Conservation (phyloP, 2,888 invertebrate genomes). For the Baronia brevicornis region DNA sequence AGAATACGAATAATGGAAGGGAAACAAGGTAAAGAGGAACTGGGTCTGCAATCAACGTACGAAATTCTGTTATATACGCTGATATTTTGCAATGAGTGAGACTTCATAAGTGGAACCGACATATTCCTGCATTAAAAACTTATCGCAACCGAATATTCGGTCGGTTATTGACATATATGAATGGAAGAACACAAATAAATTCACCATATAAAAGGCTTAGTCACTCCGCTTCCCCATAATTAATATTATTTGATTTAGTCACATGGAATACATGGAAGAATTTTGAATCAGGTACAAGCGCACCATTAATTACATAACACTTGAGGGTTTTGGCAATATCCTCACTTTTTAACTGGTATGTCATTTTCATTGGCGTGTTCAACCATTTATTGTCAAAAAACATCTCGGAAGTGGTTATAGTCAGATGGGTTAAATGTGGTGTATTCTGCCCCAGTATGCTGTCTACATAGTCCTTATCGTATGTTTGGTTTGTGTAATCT, state of each 20-base stretch:
- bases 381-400: constrained; percentile 38
- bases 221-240: constrained; percentile 4
- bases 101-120: too few species aligned
- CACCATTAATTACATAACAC: constrained; percentile 37
- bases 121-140: too few species aligned
- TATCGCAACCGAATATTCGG: too few species aligned
- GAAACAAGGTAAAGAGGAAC: too few species aligned
- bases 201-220: too few species aligned
- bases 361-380: constrained; percentile 40
- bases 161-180: too few species aligned
- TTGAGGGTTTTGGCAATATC: constrained; percentile 42
- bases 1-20: too few species aligned
- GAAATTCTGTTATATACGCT: too few species aligned
- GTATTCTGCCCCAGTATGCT: constrained; percentile 47
- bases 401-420: constrained; percentile 27
- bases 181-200: too few species aligned
- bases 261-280: constrained; percentile 43
- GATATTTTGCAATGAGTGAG: too few species aligned
- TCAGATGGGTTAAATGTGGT: constrained; percentile 42
- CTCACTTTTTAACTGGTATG: constrained; percentile 35
- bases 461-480: constrained; percentile 42
- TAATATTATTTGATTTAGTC: constrained; percentile 37
- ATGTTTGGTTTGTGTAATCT: constrained; percentile 44
- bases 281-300: constrained; percentile 40
- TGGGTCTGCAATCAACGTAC: too few species aligned